phyloP scores from a whole-genome alignment of 2,888 invertebrate genomes.

The Drosophila formosana region DNA sequence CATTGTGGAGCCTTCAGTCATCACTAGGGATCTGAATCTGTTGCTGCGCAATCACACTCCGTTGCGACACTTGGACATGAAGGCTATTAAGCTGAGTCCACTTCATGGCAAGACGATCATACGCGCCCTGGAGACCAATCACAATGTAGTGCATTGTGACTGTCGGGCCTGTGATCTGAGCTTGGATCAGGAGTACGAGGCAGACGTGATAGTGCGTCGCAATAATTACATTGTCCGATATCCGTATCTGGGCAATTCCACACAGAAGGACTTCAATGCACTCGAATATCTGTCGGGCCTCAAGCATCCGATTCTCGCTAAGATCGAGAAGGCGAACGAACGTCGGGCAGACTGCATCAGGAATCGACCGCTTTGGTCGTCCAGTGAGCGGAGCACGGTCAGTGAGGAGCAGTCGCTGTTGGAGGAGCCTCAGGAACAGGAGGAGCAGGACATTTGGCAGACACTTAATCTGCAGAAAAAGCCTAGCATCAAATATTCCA shows the following conservation, averaged over 20 bases:
- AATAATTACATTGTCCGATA: constrained; percentile 62
- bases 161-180: constrained; percentile 73
- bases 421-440: constrained; percentile 19
- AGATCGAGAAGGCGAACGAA: constrained; percentile 18
- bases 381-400: constrained; percentile 1
- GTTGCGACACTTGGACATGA: constrained; percentile 65
- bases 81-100: constrained; percentile 56
- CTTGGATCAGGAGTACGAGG: constrained; percentile 69
- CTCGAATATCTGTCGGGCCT: constrained; percentile 49
- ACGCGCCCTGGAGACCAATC: constrained; percentile 61
- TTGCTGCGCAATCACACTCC: constrained; percentile 64
- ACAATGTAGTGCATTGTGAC: constrained; percentile 61
- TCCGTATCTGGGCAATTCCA: constrained; percentile 68
- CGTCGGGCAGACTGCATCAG: constrained; percentile 41
- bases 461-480: background rate
- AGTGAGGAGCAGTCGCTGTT: constrained; percentile 12
- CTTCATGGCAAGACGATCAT: constrained; percentile 46
- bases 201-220: constrained; percentile 73
- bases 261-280: constrained; percentile 54
- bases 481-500: no score
- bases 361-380: constrained; percentile 5
- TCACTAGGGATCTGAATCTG: constrained; percentile 43
- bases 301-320: constrained; percentile 60
- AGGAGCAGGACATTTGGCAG: constrained; percentile 54
- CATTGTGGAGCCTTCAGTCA: background rate